Conservation (phyloP, 2,113 vertebrate genomes). For the Prionailurus viverrinus region DNA sequence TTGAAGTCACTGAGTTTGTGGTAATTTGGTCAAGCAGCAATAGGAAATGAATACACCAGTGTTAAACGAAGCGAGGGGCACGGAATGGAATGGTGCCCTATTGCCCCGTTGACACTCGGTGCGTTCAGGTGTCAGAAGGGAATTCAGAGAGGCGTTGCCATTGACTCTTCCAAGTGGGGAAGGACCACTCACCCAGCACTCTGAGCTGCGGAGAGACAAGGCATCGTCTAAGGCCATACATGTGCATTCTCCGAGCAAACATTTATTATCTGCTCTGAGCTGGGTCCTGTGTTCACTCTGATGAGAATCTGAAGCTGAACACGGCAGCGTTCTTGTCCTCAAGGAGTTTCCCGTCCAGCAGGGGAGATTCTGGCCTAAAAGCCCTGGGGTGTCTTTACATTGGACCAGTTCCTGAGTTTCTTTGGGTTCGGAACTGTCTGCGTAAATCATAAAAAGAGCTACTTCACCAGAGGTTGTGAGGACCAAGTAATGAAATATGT, state of each 20-base stretch:
- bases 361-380: not conserved
- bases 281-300: not conserved
- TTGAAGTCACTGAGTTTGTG: not conserved
- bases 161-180: not conserved
- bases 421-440: not conserved
- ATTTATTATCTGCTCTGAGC: not conserved
- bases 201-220: not conserved
- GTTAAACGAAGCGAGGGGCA: no score
- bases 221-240: not conserved
- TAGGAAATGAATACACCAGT: not conserved
- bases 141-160: not conserved
- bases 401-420: not conserved
- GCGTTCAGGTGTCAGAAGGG: not conserved
- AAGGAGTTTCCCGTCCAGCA: not conserved
- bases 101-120: not conserved
- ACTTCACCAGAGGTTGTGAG: not conserved
- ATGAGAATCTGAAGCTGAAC: not conserved
- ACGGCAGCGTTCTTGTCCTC: not conserved
- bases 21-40: not conserved
- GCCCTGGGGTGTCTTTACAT: not conserved
- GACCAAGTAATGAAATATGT: not conserved
- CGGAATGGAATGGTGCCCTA: not conserved
- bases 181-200: not conserved
- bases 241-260: not conserved
- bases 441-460: not conserved